Base-by-base conservation (phyloP, 2,888 invertebrate species). In the Willowsia nigromaculata region DNA sequence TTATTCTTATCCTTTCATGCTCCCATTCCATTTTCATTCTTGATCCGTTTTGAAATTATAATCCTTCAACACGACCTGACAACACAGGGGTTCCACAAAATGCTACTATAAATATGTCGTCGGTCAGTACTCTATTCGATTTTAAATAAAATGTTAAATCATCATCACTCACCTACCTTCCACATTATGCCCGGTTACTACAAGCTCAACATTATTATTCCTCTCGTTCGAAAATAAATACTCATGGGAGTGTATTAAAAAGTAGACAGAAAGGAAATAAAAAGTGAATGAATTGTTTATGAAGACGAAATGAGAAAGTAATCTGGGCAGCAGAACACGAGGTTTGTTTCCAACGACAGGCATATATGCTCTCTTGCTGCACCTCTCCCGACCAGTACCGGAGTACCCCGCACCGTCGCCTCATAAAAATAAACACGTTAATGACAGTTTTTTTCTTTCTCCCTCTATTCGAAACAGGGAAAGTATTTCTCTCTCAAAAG, bases 251-350 rank as follows among this genome's bases (percentile, higher is more conserved):
- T 1, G 50, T 50, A 47, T 74, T 74, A 74, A 11, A 40, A 22
- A 43, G 22, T 25, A 43, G 43, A 43, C 2, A 43, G 18, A 71
- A 47, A 74, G 74, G 74, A 74, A 74, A 47, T 47, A 74, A 74
- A 74, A 43, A 47, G 6, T 37, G 15, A 27, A 47, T 74, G 47
- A 47, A 74, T 74, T 25, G 47, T 74, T 47, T 47, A 74, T 74
- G 74, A 74, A 47, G 47, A 22, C 13, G 74, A 74, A 74, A 74
- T 74, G 43, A 74, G 74, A 74, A 74, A 74, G 37, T 27, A 74
- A 47, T 47, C 47, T 37, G 40, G 9, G 68, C 18, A 68, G 62
- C 30, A 30, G 9, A 40, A 13, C 0, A 47, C 74, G 50, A 74
- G 15, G 43, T 74, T 47, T 71, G 47, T 40, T 74, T 74, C 13